Evolutionary conservation across 2,113 vertebrate species (phyloP), one percentile per base, ranked within the genome.

Genomic region (Drymodes brunneopygia): DNA sequence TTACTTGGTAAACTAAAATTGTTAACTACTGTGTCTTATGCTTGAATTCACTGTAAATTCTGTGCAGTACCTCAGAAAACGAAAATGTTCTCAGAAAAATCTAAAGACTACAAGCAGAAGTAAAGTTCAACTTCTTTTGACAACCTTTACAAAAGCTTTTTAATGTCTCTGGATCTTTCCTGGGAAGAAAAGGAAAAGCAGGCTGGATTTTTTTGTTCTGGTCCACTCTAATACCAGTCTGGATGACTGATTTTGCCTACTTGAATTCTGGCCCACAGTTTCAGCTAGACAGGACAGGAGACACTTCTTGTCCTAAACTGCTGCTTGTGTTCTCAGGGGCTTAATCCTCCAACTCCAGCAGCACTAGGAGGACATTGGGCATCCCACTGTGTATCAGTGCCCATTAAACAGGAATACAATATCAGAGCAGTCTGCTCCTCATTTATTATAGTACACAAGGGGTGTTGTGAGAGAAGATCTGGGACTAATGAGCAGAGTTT

Each of bases 401-500:
- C 44, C 29, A 45, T 90, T 89, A 86, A 91, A 73, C 27, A 91
- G 62, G 83, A 87, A 89, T 16, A 82, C 67, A 88, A 3, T 38
- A 65, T 58, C 45, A 42, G 66, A 92, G 51, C 21, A 4, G 40
- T 65, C 28, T 65, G n/a, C 11, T 87, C 25, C n/a, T 87, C 35
- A 65, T 92, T 92, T 71, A 66, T 77, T 86, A 53, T 9, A 79
- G 83, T 40, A 82, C 48, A 90, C 62, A 85, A 50, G 19, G 19
- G 12, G 5, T 58, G 61, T 31, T 86, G 62, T 90, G 82, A 82
- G 48, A 89, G 45, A 22, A 45, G 45, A 80, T 56, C 47, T 80
- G 50, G 13, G 58, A 67, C 90, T 95, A 96, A 95, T 66, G 91
- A 96, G 78, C 62, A 72, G 53, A 89, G 70, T 73, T 66, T 92